Base-by-base conservation (phyloP, 2,888 invertebrate genomes). In the Ophonus ardosiacus region DNA sequence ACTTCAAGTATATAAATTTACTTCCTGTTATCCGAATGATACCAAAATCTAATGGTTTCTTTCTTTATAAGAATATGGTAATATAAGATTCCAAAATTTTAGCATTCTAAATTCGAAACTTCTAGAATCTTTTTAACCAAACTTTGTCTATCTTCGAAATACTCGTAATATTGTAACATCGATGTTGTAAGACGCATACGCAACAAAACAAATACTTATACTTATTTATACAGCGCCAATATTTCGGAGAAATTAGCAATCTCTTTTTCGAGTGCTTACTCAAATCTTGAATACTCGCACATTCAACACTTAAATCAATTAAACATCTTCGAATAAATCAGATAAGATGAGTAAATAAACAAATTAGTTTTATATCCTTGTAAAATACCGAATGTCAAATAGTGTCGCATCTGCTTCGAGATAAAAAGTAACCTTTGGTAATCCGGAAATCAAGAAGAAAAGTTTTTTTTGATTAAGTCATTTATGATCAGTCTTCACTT, bases 301-400 rank as follows among this genome's bases (percentile, higher is more conserved):
- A 31, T 31, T 18, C 81, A 43, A 71, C 71, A 51, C 51, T 82
- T 71, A 82, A 59, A 71, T 51, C 59, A 82, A 82, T 82, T 82
- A 82, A 82, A 82, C 65, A 71, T 57, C 68, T 56, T 71, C 57
- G 71, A 56, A 83, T 83, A 83, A 83, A 83, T 83, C 83, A 83
- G 61, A 81, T 83, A 59, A 21, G 76, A 38, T 51, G 24, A 51
- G 51, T 56, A 83, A 76, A 76, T 74, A 59, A 59, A 83, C 38
- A 74, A 71, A 83, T 83, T 74, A 83, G 59, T 59, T 59, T 81
- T 81, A 51, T 83, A 83, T 83, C 83, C 83, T 83, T 83, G 74
- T 31, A 57, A 82, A 82, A 81, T 81, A 68, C 24, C 56, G 71
- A 82, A 57, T 82, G 71, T 82, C 57, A 71, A 31, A 59, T 80